phyloP scores from a whole-genome alignment of 2,888 invertebrate genomes.

The Ochropacha duplaris region DNA sequence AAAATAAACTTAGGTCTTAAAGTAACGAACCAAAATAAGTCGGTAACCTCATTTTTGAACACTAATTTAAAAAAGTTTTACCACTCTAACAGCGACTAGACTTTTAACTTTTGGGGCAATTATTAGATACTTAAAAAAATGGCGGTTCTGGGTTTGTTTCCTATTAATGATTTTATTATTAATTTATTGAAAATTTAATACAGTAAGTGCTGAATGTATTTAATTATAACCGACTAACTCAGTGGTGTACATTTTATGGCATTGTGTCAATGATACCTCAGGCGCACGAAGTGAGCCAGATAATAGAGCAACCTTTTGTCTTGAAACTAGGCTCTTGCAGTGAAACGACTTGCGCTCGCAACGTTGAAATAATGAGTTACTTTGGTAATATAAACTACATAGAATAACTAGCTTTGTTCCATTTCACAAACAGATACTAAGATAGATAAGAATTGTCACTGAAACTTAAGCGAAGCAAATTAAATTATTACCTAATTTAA shows the following conservation, averaged over 20 bases:
- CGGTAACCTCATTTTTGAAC: too few relatives aligned
- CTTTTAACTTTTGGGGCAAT: not conserved
- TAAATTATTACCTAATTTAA: not conserved
- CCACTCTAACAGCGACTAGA: not conserved
- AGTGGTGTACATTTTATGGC: conserved; percentile 44
- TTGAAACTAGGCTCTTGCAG: conserved; percentile 33
- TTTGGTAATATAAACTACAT: conserved; percentile 48
- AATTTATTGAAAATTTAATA: not conserved
- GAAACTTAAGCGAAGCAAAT: not conserved
- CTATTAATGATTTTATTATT: not conserved
- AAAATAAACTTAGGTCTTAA: too few relatives aligned
- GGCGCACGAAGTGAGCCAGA: conserved; percentile 47
- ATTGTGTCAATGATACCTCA: conserved; percentile 57
- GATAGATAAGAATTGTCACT: not conserved
- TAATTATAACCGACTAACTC: conserved; percentile 35
- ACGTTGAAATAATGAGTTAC: conserved; percentile 55
- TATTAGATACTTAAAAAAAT: not conserved
- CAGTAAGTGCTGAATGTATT: conserved; percentile 8
- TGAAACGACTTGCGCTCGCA: conserved; percentile 39
- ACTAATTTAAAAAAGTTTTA: too few relatives aligned
- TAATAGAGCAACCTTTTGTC: conserved; percentile 63
- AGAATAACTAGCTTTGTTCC: conserved; percentile 53
- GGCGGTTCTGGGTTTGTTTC: not conserved
- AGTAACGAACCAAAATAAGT: not conserved
- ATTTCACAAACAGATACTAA: conserved; percentile 28